Evolutionary conservation across 2,888 invertebrate genomes (phyloP).

Genomic region (Drosophila ustulata): DNA sequence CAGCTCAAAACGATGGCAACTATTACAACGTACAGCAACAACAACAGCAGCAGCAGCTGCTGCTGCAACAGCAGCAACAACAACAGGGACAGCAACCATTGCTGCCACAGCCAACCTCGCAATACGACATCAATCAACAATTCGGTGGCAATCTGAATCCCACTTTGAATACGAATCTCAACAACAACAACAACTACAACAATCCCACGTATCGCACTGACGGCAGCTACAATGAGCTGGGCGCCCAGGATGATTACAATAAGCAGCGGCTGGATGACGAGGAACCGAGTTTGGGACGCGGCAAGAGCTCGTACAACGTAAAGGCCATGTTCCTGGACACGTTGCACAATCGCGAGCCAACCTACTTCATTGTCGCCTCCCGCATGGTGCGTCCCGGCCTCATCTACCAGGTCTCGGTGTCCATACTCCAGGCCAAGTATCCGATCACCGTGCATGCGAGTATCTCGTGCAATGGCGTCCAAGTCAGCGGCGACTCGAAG

Average conservation of each 20-base stretch:
- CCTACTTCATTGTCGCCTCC: conserved; percentile 97
- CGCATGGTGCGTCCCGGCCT: conserved; percentile 96
- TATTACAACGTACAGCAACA: conserved; percentile 61
- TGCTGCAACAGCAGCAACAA: conserved; percentile 30
- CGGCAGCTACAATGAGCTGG: conserved; percentile 67
- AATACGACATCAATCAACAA: conserved; percentile 50
- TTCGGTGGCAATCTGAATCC: conserved; percentile 45
- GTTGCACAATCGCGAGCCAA: conserved; percentile 84
- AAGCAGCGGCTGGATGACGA: conserved; percentile 65
- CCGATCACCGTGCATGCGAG: conserved; percentile 95
- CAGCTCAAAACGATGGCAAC: conserved; percentile 57
- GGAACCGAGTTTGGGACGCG: conserved; percentile 72
- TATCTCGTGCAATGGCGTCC: conserved; percentile 95
- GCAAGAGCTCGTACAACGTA: conserved; percentile 78
- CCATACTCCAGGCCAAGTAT: conserved; percentile 91
- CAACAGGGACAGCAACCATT: conserved; percentile 45
- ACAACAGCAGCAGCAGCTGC: conserved; percentile 44
- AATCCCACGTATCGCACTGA: conserved; percentile 63
- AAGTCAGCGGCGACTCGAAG: conserved; percentile 93
- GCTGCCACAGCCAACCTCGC: conserved; percentile 41
- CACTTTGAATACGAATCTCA: conserved; percentile 40
- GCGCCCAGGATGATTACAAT: conserved; percentile 66
- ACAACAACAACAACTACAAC: conserved; percentile 23
- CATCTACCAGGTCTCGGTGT: conserved; percentile 94
- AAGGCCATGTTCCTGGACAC: conserved; percentile 80